These are phyloP conservation scores for Bombus balteatus DNA, from an alignment of 1,140 invertebrate genomes.

Conservation along the genomic window DNA sequence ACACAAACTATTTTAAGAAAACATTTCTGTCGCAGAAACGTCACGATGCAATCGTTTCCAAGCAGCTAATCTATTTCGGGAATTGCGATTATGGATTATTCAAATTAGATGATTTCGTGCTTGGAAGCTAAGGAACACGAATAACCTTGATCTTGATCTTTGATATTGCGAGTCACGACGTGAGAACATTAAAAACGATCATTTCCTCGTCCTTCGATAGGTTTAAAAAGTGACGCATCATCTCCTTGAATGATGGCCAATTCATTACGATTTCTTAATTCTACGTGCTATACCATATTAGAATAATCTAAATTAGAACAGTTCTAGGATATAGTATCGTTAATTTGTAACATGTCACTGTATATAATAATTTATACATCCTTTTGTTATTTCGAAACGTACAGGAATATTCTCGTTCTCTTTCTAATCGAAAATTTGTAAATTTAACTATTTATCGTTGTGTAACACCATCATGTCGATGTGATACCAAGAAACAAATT, in stretches of 20 bases:
- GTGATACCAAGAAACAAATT: no score
- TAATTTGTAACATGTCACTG: background rate
- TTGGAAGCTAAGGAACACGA: background rate
- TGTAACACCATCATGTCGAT: background rate
- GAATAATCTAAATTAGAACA: no score
- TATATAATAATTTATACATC: background rate
- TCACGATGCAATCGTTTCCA: background rate
- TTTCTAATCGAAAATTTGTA: no score
- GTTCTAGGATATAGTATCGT: background rate
- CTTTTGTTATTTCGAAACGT: no score
- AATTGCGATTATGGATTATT: constrained; percentile 33
- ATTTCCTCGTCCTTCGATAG: background rate
- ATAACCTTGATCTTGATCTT: constrained; percentile 23
- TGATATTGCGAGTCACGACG: background rate
- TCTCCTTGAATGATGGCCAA: background rate
- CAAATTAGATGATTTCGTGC: constrained; percentile 10
- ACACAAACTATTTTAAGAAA: background rate
- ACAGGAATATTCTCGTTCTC: no score
- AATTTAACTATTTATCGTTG: no score
- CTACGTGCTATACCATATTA: background rate
- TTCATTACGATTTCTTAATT: no score
- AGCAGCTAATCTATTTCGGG: constrained; percentile 6
- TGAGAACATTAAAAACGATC: background rate
- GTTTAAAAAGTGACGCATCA: background rate
- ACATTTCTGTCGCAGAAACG: background rate